Conservation (phyloP, 2,888 invertebrate species). For the Opisthograptis luteolata region DNA sequence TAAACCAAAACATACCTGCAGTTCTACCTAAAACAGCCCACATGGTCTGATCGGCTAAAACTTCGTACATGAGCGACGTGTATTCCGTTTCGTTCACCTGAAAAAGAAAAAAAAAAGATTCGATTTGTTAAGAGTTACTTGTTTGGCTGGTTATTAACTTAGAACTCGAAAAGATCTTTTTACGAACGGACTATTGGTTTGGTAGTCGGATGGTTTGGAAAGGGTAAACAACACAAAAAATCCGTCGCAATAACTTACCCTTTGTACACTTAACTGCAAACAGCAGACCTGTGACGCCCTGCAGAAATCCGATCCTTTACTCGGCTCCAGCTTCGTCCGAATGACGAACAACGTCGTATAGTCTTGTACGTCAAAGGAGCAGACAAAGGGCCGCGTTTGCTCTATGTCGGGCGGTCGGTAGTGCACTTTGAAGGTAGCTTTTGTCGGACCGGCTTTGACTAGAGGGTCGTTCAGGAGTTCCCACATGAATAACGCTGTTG, state of each 20-base stretch:
- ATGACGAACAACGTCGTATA: conserved; percentile 94
- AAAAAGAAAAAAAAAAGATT: conserved; percentile 32
- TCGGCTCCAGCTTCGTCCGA: conserved; percentile 90
- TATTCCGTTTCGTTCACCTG: conserved; percentile 81
- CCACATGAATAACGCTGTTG: conserved; percentile 93
- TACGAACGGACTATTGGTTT: too few relatives aligned
- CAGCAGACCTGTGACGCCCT: conserved; percentile 95
- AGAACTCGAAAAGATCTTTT: too few relatives aligned
- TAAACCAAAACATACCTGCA: conserved; percentile 86
- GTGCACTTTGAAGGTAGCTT: conserved; percentile 68
- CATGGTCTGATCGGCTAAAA: conserved; percentile 94
- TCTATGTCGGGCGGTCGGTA: conserved; percentile 53
- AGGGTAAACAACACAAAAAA: neutral
- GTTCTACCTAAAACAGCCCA: conserved; percentile 97
- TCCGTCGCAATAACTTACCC: conserved; percentile 59
- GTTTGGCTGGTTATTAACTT: too few relatives aligned
- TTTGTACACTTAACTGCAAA: conserved; percentile 89
- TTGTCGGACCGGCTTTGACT: conserved; percentile 82
- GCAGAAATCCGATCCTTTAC: conserved; percentile 92
- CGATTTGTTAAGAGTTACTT: too few relatives aligned
- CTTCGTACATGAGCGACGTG: conserved; percentile 95
- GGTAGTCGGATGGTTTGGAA: too few relatives aligned
- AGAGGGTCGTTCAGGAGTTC: conserved; percentile 88
- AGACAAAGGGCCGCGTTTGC: conserved; percentile 72
- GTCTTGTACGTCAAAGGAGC: conserved; percentile 91